Base-by-base conservation (phyloP, 2,888 invertebrate species). In the Caenorhabditis panamensis region DNA sequence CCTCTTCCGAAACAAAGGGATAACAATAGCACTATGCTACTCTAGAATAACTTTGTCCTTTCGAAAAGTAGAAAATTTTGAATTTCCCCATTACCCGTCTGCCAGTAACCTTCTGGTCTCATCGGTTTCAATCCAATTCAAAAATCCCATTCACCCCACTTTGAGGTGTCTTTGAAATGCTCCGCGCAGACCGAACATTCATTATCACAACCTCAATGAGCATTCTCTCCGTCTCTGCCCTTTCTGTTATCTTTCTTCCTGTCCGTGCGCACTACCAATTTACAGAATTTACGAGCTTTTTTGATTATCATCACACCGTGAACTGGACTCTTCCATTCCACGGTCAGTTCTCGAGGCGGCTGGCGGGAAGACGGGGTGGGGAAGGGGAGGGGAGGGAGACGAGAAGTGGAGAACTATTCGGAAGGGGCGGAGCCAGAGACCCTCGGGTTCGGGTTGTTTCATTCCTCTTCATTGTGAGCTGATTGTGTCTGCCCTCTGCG, bases 231-330 rank as follows among this genome's bases (percentile, higher is more conserved):
- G 41, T 58, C 36, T 63, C 63, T 26, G 37, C 26, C 18, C 9
- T 31, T 66, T 36, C 51, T 16, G 58, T 37, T 49, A 36, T 41
- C 8, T 20, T 49, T 37, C 11, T 16, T 28, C 1, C 59, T 41
- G 16, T 28, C 71, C 41, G 71, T 56, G 61, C 54, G 31, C 62
- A 28, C 58, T 24, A 59, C 73, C 66, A 73, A 73, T 73, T 73
- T 73, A 59, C 73, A 73, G 73, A 73, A 73, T 73, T 73, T 73
- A 73, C 47, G 73, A 66, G 73, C 59, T 73, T 73, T 73, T 73
- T 73, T 73, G 58, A 73, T 73, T 66, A 73, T 73, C 73, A 66
- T 63, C 73, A 63, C 73, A 63, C 41, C 72, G 63, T 64, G 49
- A n/a, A n/a, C n/a, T 53, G 41, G 41, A 26, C 22, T 41, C 36